Evolutionary conservation across 2,888 invertebrate genomes (phyloP), one percentile per base, ranked within the genome.

Genomic region (Drosophila greeni): DNA sequence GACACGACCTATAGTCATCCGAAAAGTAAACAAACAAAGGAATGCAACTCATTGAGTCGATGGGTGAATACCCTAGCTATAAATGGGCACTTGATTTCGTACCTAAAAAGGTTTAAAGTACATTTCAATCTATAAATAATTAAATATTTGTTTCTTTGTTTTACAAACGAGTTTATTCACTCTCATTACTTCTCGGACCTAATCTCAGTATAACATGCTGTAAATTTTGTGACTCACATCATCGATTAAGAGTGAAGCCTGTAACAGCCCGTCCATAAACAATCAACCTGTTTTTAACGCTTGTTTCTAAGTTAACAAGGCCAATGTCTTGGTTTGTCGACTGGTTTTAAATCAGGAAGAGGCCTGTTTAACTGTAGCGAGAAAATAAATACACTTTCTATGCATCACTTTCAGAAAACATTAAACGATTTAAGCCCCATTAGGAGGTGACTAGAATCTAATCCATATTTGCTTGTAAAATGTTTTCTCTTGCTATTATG

Each of bases 321-420:
- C 52, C 62, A 65, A 62, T 61, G 42, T 61, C 59, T 59, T 59
- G 58, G 29, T n/a, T 34, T 23, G 42, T 29, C 26, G n/a, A 51
- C 42, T 64, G 42, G 65, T 62, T 62, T 62, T 51, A 2, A 37
- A 62, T 65, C 60, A 59, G 60, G 60, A 60, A 43, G 51, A 36
- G 36, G 23, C 14, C 23, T 29, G 56, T 18, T 31, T 20, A 29
- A 23, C 3, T 24, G 12, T 9, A n/a, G 4, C 12, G 11, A 6
- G 29, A 20, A 42, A 43, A 9, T 23, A 33, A n/a, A 20, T 36
- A 1, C 26, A 56, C 37, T 53, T 53, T 37, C 29, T 3, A 29
- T 18, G 2, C 11, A 26, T n/a, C 36, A 20, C 20, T 12, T 12
- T 26, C 20, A 0, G 11, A 55, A 29, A 45, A 18, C 12, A 43